phyloP scores from a whole-genome alignment of 2,888 invertebrate genomes.

The Campoletis raptor region DNA sequence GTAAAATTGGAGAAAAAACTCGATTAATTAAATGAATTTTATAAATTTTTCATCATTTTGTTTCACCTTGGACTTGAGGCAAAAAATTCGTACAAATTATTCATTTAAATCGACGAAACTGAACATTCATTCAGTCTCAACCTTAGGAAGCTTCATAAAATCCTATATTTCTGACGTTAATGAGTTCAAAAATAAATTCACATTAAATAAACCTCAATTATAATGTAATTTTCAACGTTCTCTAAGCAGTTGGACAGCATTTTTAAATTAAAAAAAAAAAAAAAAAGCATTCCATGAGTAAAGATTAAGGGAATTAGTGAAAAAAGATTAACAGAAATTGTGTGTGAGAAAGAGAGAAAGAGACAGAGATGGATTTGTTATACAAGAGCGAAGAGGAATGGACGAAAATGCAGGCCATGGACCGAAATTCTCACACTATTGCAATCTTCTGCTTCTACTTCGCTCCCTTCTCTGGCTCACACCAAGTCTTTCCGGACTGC shows the following conservation, averaged over 20 bases:
- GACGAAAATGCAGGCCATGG: slow-evolving; percentile 20
- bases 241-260: no score
- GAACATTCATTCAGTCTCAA: background rate
- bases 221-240: background rate
- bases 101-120: background rate
- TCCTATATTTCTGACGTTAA: background rate
- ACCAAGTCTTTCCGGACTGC: slow-evolving; percentile 39
- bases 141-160: background rate
- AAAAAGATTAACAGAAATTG: slow-evolving; percentile 19
- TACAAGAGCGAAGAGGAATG: background rate
- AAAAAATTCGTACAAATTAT: background rate
- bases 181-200: background rate
- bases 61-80: background rate
- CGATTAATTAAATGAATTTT: background rate
- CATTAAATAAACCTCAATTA: background rate
- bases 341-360: slow-evolving; percentile 19
- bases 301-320: slow-evolving; percentile 39
- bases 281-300: slow-evolving; percentile 33
- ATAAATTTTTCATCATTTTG: background rate
- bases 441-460: background rate
- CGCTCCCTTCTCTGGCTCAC: slow-evolving; percentile 36
- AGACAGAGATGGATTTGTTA: slow-evolving; percentile 16
- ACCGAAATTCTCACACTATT: slow-evolving; percentile 8
- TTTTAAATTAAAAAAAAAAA: no score
- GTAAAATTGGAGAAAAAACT: background rate